These are phyloP conservation scores for Micrasema minimum DNA, from an alignment of 1,140 invertebrate species.

Conservation along the genomic window DNA sequence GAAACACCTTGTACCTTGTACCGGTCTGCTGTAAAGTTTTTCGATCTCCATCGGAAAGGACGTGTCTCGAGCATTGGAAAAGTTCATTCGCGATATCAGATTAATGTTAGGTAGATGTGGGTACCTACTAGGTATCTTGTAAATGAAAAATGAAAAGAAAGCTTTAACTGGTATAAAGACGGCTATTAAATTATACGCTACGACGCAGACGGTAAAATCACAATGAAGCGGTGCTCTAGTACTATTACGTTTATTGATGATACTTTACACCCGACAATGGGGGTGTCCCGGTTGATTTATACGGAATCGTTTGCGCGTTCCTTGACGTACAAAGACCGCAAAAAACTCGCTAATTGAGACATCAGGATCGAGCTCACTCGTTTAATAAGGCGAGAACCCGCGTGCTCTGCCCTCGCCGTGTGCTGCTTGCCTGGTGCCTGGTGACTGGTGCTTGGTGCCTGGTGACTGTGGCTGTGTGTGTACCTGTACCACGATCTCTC, in stretches of 20 bases:
- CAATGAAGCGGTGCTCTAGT: neutral
- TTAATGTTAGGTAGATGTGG: no score
- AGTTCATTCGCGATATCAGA: no score
- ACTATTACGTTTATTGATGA: slow-evolving; percentile 2
- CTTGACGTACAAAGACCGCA: slow-evolving; percentile 12
- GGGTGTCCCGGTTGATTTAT: slow-evolving; percentile 5
- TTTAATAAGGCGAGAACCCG: slow-evolving; percentile 1
- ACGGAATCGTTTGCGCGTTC: neutral
- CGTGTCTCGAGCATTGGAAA: no score
- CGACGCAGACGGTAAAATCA: neutral
- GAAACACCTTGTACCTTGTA: neutral
- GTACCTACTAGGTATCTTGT: no score
- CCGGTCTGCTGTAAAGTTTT: no score
- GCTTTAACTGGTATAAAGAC: no score
- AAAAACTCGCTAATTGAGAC: slow-evolving; percentile 17
- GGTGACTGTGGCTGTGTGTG: neutral
- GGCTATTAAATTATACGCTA: no score
- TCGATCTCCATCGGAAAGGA: no score
- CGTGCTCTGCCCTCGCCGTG: no score
- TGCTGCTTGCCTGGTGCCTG: no score
- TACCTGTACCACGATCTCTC: neutral
- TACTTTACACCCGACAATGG: neutral
- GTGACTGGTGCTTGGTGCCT: neutral
- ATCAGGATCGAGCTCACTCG: slow-evolving; percentile 10
- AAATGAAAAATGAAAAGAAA: no score